phyloP scores from a whole-genome alignment of 1,140 invertebrate genomes.

The Eulimnadia texana region DNA sequence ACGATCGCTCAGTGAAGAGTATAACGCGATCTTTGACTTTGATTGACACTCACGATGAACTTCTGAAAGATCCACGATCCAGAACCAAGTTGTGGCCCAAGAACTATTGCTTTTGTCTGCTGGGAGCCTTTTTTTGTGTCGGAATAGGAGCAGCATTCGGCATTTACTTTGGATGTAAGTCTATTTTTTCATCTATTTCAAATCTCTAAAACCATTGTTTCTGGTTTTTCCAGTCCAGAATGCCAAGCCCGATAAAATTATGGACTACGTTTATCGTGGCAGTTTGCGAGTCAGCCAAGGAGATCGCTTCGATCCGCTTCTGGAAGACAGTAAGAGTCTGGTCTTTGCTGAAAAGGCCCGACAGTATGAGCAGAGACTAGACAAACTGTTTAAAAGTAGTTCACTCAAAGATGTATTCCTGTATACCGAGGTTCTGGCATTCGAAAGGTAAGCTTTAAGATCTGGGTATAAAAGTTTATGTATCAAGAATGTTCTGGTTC shows the following conservation, averaged over 20 bases:
- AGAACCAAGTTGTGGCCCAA: neutral
- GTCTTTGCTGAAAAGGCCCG: constrained; percentile 48
- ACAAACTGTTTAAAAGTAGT: constrained; percentile 55
- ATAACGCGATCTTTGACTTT: too few relatives aligned
- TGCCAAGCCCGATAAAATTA: constrained; percentile 27
- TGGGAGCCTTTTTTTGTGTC: neutral
- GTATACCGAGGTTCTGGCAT: constrained; percentile 50
- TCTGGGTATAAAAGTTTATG: neutral
- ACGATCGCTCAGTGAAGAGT: too few relatives aligned
- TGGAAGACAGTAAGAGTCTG: constrained; percentile 40
- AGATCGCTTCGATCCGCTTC: constrained; percentile 44
- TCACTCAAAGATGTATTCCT: constrained; percentile 49
- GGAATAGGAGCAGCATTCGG: constrained; percentile 1
- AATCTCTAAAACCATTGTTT: neutral
- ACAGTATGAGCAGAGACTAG: constrained; percentile 54
- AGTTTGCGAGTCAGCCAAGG: constrained; percentile 45
- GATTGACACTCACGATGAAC: neutral
- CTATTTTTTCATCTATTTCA: neutral
- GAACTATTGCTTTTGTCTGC: constrained; percentile 5
- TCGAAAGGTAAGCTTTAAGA: constrained; percentile 51
- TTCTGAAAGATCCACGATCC: neutral
- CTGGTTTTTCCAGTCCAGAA: neutral
- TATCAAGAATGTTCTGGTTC: too few relatives aligned
- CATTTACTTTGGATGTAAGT: constrained; percentile 7
- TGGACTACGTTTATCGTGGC: constrained; percentile 61